Conservation (phyloP, 2,888 invertebrate genomes). For the Antheraea yamamai region DNA sequence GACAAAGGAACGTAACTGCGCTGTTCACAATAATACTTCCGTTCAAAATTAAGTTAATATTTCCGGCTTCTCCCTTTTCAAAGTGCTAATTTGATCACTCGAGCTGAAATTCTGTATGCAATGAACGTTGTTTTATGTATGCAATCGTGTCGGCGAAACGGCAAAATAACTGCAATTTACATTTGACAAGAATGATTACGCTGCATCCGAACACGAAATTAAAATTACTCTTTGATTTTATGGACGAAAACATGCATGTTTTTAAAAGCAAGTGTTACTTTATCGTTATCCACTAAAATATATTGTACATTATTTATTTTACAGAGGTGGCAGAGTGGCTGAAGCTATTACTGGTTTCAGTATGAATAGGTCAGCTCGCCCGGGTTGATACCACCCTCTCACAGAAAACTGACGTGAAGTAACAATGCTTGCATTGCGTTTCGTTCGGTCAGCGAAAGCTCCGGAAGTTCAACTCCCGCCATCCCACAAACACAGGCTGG, state of each 20-base stretch:
- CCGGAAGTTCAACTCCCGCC: too few relatives aligned
- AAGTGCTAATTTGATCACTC: neutral
- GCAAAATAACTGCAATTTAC: constrained; percentile 12
- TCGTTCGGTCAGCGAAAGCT: too few relatives aligned
- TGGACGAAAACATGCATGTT: neutral
- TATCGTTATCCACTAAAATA: too few relatives aligned
- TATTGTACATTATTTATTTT: too few relatives aligned
- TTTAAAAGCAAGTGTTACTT: neutral
- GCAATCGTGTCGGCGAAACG: neutral
- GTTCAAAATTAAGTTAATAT: constrained; percentile 29
- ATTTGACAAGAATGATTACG: constrained; percentile 10
- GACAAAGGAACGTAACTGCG: constrained; percentile 36
- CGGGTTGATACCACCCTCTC: too few relatives aligned
- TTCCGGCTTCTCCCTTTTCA: constrained; percentile 23
- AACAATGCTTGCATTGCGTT: too few relatives aligned
- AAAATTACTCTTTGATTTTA: neutral
- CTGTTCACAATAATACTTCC: constrained; percentile 25
- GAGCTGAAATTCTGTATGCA: neutral
- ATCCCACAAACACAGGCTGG: too few relatives aligned
- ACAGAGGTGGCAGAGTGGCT: too few relatives aligned
- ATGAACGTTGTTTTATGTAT: constrained; percentile 1
- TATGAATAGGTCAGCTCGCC: too few relatives aligned
- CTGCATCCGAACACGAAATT: constrained; percentile 2
- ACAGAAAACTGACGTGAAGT: too few relatives aligned
- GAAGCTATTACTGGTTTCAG: too few relatives aligned